Base-by-base conservation (phyloP, 1,140 invertebrate species). In the Drosophila murphyi region DNA sequence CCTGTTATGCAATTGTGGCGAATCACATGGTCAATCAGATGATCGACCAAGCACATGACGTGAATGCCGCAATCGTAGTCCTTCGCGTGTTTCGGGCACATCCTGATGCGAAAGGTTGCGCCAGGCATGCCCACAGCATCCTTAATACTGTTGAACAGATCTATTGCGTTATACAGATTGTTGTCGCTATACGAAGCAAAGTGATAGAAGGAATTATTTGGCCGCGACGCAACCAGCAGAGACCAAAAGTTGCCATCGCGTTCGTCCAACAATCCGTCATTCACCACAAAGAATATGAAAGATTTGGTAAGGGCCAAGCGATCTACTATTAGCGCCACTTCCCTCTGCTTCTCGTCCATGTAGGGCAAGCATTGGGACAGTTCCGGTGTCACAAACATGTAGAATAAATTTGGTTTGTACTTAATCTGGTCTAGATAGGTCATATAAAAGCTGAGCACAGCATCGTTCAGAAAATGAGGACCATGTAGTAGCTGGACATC, bases 211-310 rank as follows among this genome's bases (percentile, higher is more conserved):
- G 92, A 94, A 80, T 94, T 94, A 80, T 96, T 95, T 12, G 91
- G 92, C 79, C 94, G 93, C 39, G 95, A 96, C 90, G 94, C 96
- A 8, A 97, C 94, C 34, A 97, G 91, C 45, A 97, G 93, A 82
- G 95, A 97, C 97, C 97, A 98, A 92, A 98, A 97, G 4, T 95
- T 95, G 10, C 97, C 97, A 47, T 97, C 97, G 20, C 95, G 95
- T 32, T 93, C 91, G 41, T 95, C 94, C 10, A 4, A 3, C 0
- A 57, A 95, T 93, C 96, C 96, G 82, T 98, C 96, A 93, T 98
- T 98, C 20, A 98, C 87, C n/a, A 97, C 95, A 81, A 98, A 96
- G 78, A 98, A 96, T 70, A 98, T 94, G 92, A 96, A 96, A 8
- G 96, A 93, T 81, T 96, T 96, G 32, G 93, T 91, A 41, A 93